Evolutionary conservation across 2,113 vertebrate genomes (phyloP).

Genomic region (Elanoides forficatus): DNA sequence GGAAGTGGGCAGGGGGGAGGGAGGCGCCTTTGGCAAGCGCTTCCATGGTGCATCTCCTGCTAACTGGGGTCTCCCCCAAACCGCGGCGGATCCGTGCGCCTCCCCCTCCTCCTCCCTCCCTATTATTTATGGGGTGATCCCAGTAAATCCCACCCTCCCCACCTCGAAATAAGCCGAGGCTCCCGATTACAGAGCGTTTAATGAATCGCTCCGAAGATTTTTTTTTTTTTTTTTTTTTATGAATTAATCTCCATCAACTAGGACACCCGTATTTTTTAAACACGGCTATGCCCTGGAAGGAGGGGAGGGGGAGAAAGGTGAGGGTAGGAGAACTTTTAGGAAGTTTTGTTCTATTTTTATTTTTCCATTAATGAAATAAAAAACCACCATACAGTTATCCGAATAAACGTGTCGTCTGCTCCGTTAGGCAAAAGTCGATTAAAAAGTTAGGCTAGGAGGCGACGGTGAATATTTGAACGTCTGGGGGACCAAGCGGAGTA

Average conservation of each 20-base stretch:
- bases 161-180: conserved; percentile 29
- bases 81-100: conserved; percentile 31
- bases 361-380: conserved; percentile 44
- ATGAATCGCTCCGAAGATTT: conserved; percentile 28
- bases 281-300: background rate
- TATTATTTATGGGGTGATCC: conserved; percentile 69
- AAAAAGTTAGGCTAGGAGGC: conserved; percentile 69
- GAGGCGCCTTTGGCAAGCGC: conserved; percentile 63
- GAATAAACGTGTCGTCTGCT: conserved; percentile 32
- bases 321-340: conserved; percentile 71
- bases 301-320: background rate
- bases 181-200: conserved; percentile 30
- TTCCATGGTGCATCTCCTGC: conserved; percentile 62
- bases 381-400: background rate
- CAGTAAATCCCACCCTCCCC: conserved; percentile 60
- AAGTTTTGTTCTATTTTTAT: conserved; percentile 79
- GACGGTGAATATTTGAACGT: conserved; percentile 7
- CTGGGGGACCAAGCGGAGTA: background rate
- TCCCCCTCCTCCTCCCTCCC: conserved; percentile 57
- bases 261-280: conserved; percentile 18
- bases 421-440: conserved; percentile 69
- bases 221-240: conserved; percentile 14
- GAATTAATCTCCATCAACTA: conserved; percentile 24
- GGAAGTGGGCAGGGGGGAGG: conserved; percentile 63
- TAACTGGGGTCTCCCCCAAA: conserved; percentile 65